Base-by-base conservation (phyloP, 2,113 vertebrate genomes). In the Desmodus rotundus region DNA sequence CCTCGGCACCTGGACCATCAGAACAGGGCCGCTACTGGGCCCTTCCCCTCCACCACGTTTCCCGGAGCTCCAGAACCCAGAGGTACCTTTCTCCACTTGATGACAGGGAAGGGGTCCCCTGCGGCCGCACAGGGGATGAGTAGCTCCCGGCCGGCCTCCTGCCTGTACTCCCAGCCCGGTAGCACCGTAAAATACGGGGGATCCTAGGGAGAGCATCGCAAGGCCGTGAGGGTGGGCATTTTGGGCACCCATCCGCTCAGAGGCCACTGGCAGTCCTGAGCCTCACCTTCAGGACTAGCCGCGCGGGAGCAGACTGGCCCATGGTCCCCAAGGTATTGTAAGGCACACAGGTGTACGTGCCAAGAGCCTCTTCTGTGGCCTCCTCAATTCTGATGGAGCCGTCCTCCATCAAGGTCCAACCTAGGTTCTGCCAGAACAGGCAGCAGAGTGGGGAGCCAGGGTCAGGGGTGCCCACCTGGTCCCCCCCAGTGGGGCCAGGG, bases 331-430 rank as follows among this genome's bases (percentile, higher is more conserved):
- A 98, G 98, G 99, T 99, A 81, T 99, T 99, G 99, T 99, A 99
- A 99, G 99, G 99, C 99, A 99, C 99, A 98, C 99, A 99, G 98
- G 99, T 99, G 98, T 99, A 99, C 98, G 99, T 99, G 99, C 99
- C 99, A 97, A 99, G 99, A 97, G 99, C 99, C 97, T 99, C 99
- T 97, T 99, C 99, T 78, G 99, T 99, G 97, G 99, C 99, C 98
- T 99, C 99, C 91, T 99, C 99, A 82, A 99, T 99, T 89, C 99
- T 99, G 98, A 99, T 99, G 89, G 99, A 99, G 98, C 99, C 99
- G 22, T 99, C 99, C 52, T 99, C 99, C 98, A 99, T 98, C 98
- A 99, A 97, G 98, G 99, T 99, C 99, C 99, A 99, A 85, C 99
- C 99, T 28, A 99, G 96, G 96, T 99, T 99, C 99, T 99, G 97